A percentile compares a stretch with the other conserved stretches of the same genome.
Evolutionary conservation across 2,797 vertebrate genomes (phyloP).

Genomic region (Acrossocheilus fasciatus): DNA sequence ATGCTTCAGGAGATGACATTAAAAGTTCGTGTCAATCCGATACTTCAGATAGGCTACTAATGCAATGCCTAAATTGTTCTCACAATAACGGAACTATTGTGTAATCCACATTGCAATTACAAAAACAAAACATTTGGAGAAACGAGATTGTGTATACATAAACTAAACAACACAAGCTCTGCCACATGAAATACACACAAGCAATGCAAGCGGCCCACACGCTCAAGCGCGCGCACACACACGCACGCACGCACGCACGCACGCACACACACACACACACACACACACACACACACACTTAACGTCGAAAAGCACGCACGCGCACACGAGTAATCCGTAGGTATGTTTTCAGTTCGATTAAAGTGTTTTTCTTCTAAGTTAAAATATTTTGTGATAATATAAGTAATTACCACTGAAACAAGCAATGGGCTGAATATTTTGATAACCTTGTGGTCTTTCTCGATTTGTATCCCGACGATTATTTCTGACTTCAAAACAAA

Average conservation of each 20-base stretch:
- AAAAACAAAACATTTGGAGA: neutral
- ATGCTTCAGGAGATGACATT: neutral
- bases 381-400: neutral
- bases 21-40: neutral
- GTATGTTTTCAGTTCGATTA: neutral
- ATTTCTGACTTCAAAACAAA: neutral
- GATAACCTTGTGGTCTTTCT: neutral
- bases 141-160: neutral
- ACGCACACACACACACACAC: conserved; percentile 34
- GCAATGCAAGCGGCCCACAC: conserved; percentile 15
- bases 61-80: neutral
- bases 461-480: neutral
- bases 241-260: conserved; percentile 40
- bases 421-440: neutral
- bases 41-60: neutral
- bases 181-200: neutral
- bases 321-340: conserved; percentile 32
- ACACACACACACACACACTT: conserved; percentile 11
- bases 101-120: neutral
- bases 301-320: conserved; percentile 28
- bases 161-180: neutral
- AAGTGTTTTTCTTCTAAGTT: neutral
- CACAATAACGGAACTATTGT: neutral
- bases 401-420: neutral
- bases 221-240: conserved; percentile 18